Evolutionary conservation across 2,113 vertebrate species (phyloP), one percentile per base, ranked within the genome.

Genomic region (Urocitellus parryii): DNA sequence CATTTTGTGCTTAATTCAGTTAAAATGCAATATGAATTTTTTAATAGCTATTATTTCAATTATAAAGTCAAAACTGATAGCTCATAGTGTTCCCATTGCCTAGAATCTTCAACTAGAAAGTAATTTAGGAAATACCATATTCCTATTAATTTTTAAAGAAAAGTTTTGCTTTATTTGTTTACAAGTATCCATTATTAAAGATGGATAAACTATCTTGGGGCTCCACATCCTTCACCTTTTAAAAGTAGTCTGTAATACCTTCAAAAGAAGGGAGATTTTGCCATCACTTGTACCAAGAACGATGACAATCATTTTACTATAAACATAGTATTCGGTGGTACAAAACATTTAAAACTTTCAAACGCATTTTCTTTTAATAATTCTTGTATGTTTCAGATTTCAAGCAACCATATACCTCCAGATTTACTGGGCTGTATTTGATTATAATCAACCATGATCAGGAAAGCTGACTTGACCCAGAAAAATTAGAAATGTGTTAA

Each of bases 401-500:
- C 13, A 70, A 63, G 48, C 27, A 88, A n/a, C 8, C 7, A 17
- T 91, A 27, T 24, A 27, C 5, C 5, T 81, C 56, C 65, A 32
- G 34, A 70, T 83, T 68, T 81, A 37, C 17, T 84, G 8, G 81
- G 34, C 12, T 82, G 4, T 67, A 24, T 67, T 91, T 74, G 48
- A 77, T 68, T 72, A 1, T 20, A 80, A 90, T 24, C 34, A 91
- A 51, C 79, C 17, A 79, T 76, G 34, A 58, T 14, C 16, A 77
- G 32, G 20, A 81, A 91, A 65, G 6, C 32, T 70, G 12, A 48
- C 61, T 45, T 83, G 37, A 91, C n/a, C 12, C 37, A 90, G 3
- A n/a, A 90, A 95, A 95, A n/a, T 85, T 48, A 86, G 20, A 79
- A 93, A 94, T 58, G 27, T 81, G 39, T 65, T 96, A 85, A 92